Evolutionary conservation across 2,888 invertebrate species (phyloP), one percentile per base, ranked within the genome.

Genomic region (Cantharis flavilabris): DNA sequence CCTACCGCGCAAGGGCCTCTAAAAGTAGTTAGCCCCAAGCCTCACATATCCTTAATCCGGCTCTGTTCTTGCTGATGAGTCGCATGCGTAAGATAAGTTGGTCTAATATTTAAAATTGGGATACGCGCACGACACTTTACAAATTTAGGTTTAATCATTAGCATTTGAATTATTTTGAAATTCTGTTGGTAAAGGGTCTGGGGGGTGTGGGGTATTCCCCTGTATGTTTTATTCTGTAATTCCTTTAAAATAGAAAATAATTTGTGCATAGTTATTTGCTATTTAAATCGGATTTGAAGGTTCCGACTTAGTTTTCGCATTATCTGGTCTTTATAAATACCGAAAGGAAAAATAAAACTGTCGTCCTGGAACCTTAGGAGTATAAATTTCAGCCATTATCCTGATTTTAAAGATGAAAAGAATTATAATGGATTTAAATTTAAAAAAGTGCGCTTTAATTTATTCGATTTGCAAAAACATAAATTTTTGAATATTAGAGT

Each of bases 331-430:
- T 33, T 30, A 9, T 30, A 33, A 33, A 33, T 33, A 33, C 3
- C 33, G 33, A 33, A 33, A 33, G 33, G 13, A 33, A 33, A 33
- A 33, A 33, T 33, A 33, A 33, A 33, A 33, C 5, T 33, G 33
- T 33, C 33, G 33, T 33, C 13, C 33, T n/a, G 33, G 33, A 23
- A 65, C n/a, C 18, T 65, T 23, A 23, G 18, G n/a, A 20, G 65
- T 65, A 65, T 65, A 65, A 65, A 65, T 65, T 65, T 65, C 65
- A 65, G 65, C 23, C 65, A 65, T 65, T 65, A 65, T 65, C 65
- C 13, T 65, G 65, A 65, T 65, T 23, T 65, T 65, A 23, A n/a
- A 65, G 65, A 65, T 65, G 65, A 65, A 65, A 65, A 20, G 65
- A 65, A 65, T 65, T 65, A 65, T 65, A 65, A 65, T 65, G 65